phyloP scores from a whole-genome alignment of 2,113 vertebrate species.

The Pteropus alecto region DNA sequence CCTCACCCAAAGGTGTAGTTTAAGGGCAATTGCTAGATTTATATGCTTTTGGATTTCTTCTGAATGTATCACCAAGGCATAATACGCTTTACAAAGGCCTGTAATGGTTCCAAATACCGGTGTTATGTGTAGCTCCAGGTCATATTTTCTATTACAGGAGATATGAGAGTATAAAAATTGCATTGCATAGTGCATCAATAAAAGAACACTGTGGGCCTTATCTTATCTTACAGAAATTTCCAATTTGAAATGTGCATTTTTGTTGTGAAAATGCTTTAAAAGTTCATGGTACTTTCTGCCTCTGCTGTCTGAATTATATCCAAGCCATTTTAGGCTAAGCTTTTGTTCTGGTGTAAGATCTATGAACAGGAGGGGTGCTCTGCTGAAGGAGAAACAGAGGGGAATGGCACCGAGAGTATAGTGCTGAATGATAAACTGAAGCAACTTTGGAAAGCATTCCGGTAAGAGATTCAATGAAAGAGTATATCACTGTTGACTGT shows the following conservation, averaged over 20 bases:
- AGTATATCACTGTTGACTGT: background rate
- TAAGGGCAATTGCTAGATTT: conserved; percentile 49
- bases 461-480: background rate
- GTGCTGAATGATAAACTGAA: background rate
- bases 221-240: conserved; percentile 62
- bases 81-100: conserved; percentile 71
- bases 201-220: conserved; percentile 66
- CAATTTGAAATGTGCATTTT: conserved; percentile 67
- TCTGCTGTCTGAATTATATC: conserved; percentile 9
- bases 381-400: background rate
- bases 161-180: conserved; percentile 74
- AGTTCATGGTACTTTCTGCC: conserved; percentile 44
- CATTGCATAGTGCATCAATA: conserved; percentile 67
- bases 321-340: conserved; percentile 37
- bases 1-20: conserved; percentile 67
- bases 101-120: conserved; percentile 61
- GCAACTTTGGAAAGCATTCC: background rate
- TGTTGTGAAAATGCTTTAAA: conserved; percentile 73
- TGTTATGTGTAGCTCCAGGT: conserved; percentile 71
- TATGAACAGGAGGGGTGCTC: background rate
- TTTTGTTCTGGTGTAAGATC: conserved; percentile 31
- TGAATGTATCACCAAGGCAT: conserved; percentile 65
- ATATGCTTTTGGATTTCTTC: conserved; percentile 69
- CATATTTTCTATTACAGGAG: conserved; percentile 75
- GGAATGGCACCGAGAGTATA: background rate